Conservation (phyloP, 2,797 vertebrate genomes). For the Sebastes variabilis region DNA sequence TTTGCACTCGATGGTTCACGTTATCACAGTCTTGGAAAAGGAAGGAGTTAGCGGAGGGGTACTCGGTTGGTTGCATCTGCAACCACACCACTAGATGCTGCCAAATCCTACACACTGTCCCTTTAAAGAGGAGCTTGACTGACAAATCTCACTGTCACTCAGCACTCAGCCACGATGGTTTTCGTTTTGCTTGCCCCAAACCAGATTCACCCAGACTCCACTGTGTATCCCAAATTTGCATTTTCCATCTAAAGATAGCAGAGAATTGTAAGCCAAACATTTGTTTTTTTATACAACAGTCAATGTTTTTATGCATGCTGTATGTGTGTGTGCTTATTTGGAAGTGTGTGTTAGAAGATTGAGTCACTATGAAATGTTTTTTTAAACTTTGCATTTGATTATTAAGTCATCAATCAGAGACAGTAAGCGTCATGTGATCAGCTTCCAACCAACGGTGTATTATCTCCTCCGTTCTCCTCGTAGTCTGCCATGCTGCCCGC, state of each 20-base stretch:
- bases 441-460: not conserved
- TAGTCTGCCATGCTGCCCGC: conserved; percentile 18
- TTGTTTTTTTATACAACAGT: not conserved
- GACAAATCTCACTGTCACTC: not conserved
- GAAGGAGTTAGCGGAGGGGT: too few relatives aligned
- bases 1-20: too few relatives aligned
- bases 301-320: too few relatives aligned
- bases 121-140: not conserved
- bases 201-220: not conserved
- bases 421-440: not conserved
- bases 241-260: not conserved
- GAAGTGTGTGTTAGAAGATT: not conserved
- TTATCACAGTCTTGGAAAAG: too few relatives aligned
- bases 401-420: not conserved
- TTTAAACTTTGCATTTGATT: not conserved
- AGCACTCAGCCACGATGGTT: not conserved
- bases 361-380: not conserved
- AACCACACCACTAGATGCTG: too few relatives aligned
- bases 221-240: not conserved
- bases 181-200: not conserved
- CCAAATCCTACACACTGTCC: too few relatives aligned
- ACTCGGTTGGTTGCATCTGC: too few relatives aligned
- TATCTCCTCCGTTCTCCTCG: not conserved
- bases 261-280: not conserved
- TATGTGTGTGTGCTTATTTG: not conserved